Evolutionary conservation across 2,888 invertebrate species (phyloP).

Genomic region (Amaurobius ferox): DNA sequence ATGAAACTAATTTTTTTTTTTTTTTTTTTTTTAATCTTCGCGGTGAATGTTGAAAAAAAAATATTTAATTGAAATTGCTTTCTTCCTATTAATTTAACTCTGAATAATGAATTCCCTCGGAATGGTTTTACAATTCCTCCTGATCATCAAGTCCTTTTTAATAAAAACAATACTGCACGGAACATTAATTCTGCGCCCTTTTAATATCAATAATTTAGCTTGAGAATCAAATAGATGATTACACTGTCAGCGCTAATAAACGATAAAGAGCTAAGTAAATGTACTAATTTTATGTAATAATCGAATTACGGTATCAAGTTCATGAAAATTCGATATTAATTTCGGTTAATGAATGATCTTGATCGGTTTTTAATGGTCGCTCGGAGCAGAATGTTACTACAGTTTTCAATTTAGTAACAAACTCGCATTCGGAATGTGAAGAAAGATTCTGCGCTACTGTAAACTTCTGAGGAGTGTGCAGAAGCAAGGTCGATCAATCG

Average conservation of each 20-base stretch:
- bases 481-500: too few species aligned
- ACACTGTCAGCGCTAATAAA: neutral
- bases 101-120: neutral
- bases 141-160: neutral
- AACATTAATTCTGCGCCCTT: neutral
- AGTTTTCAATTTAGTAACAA: too few species aligned
- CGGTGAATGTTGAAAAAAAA: neutral
- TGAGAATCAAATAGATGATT: neutral
- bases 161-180: neutral
- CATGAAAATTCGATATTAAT: neutral
- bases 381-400: too few species aligned
- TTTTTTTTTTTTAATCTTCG: neutral
- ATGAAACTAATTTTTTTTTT: neutral
- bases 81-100: neutral
- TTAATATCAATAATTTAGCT: neutral
- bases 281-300: neutral
- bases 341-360: conserved; percentile 4
- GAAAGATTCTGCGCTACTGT: too few species aligned
- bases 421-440: too few species aligned
- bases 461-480: too few species aligned
- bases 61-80: conserved; percentile 4
- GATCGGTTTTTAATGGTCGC: neutral
- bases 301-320: conserved; percentile 1
- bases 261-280: neutral
- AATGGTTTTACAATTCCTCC: neutral